These are phyloP conservation scores for Drosophila bocki DNA, from an alignment of 1,140 invertebrate species.

Conservation along the genomic window DNA sequence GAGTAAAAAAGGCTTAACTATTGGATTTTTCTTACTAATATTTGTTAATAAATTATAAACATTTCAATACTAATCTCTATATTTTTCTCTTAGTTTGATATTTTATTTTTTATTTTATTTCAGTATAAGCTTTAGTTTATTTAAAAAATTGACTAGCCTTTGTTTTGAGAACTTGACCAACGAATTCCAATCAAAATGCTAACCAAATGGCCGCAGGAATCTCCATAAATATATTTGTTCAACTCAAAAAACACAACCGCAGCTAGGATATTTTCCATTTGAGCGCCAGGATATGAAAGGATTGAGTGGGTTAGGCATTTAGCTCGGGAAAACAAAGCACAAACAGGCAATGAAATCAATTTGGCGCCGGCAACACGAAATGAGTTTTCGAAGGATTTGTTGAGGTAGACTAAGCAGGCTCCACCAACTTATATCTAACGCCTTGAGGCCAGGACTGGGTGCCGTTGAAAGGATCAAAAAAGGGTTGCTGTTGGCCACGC, in stretches of 20 bases:
- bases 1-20: neutral
- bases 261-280: conserved; percentile 13
- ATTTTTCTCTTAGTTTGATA: too few species aligned
- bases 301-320: conserved; percentile 23
- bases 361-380: conserved; percentile 67
- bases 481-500: conserved; percentile 35
- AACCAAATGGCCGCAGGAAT: conserved; percentile 31
- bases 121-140: neutral
- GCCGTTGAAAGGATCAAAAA: conserved; percentile 42
- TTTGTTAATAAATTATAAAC: neutral
- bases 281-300: conserved; percentile 12
- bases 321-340: conserved; percentile 51
- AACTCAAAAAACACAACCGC: conserved; percentile 17
- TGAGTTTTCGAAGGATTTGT: conserved; percentile 71
- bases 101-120: neutral
- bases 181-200: conserved; percentile 33
- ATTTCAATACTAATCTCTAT: too few species aligned
- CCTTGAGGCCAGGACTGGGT: conserved; percentile 38
- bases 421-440: conserved; percentile 34
- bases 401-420: conserved; percentile 49
- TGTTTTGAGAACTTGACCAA: neutral
- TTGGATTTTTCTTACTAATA: neutral
- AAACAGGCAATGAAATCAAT: conserved; percentile 70
- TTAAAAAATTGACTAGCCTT: neutral
- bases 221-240: conserved; percentile 16